Conservation (phyloP, 1,140 invertebrate genomes). For the Druon quercuslanigerum region DNA sequence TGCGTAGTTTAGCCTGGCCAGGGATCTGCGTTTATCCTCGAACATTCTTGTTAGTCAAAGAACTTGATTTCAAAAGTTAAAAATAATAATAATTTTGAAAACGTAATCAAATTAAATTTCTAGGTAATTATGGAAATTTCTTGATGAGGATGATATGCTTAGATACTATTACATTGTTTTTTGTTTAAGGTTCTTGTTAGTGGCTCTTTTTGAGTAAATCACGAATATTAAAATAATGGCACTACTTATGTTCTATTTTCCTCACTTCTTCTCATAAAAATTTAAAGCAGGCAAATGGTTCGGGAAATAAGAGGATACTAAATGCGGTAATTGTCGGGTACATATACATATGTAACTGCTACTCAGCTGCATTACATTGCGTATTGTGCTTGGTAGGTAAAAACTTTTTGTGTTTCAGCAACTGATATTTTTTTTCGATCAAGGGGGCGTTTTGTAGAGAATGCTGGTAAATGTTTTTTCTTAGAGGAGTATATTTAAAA, state of each 20-base stretch:
- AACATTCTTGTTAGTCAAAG: neutral
- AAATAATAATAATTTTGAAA: neutral
- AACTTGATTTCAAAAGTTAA: neutral
- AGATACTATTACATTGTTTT: neutral
- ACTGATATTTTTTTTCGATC: too few relatives aligned
- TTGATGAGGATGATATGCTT: too few relatives aligned
- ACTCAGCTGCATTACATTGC: neutral
- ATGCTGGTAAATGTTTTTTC: too few relatives aligned
- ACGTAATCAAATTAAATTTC: neutral
- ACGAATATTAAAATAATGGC: neutral
- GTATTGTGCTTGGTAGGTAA: neutral
- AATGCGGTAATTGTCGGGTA: neutral
- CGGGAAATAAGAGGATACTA: neutral
- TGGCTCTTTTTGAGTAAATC: neutral
- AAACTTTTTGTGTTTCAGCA: too few relatives aligned
- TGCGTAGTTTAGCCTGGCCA: slow-evolving; percentile 7
- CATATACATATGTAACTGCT: neutral
- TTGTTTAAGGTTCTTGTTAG: neutral
- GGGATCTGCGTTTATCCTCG: neutral
- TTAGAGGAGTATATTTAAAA: too few relatives aligned
- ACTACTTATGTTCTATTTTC: neutral
- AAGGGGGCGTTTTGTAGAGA: too few relatives aligned
- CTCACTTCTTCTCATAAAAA: neutral
- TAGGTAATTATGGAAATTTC: neutral
- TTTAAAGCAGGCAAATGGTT: slow-evolving; percentile 14